Base-by-base conservation (phyloP, 2,113 vertebrate species). In the Parotia lawesii region DNA sequence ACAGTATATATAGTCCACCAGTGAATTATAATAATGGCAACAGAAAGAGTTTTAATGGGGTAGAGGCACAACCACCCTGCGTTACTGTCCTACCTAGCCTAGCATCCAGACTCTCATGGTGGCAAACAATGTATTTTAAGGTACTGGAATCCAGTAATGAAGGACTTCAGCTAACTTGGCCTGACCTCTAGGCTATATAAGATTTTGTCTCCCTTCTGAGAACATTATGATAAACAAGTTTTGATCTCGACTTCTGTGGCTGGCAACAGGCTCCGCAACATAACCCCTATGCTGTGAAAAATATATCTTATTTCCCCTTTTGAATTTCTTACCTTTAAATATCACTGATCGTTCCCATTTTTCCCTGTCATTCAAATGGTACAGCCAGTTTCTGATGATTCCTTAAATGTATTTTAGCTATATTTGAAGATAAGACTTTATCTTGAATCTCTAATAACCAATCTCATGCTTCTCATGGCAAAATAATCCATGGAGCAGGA, bases 261-360 rank as follows among this genome's bases (percentile, higher is more conserved):
- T 70, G 35, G 33, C 33, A 42, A 61, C 6, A 45, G 38, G 12
- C 15, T 86, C 20, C 0, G 0, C 13, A 45, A 42, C 33, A 35
- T 25, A 75, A 42, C 12, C 14, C 7, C 9, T 16, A 16, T 40
- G 11, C 3, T 64, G 24, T 37, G 24, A 61, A 89, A 74, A 57
- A 15, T 58, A 54, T 37, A 71, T 77, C 22, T 40, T 74, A 23
- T 45, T 80, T 14, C 9, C 25, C 8, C 5, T 77, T 90, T 86
- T 83, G 10, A 65, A 73, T 77, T 53, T 62, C 44, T 89, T 28
- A 21, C n/a, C 27, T 83, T 79, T 79, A 67, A 71, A 57, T 45
- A 40, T 47, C 33, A 71, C 11, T 42, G 10, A 47, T 54, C 0
- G 0, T 66, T 75, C 25, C 9, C 1, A 66, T 78, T 76, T 95